These are phyloP conservation scores for Ptilonorhynchus violaceus DNA, from an alignment of 2,113 vertebrate species.

Conservation along the genomic window DNA sequence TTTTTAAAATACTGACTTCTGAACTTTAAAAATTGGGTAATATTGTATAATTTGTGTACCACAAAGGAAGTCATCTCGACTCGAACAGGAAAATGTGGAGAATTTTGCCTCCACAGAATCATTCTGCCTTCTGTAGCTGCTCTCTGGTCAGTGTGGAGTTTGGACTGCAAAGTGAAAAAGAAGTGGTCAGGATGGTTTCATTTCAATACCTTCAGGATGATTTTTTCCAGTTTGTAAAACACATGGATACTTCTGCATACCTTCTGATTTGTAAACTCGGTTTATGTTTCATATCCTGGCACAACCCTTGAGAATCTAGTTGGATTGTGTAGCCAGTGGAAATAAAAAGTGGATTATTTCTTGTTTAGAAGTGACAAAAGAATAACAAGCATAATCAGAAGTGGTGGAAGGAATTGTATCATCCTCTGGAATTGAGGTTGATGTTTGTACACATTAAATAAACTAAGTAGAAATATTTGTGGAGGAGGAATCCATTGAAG, in stretches of 20 bases:
- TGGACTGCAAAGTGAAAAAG: background rate
- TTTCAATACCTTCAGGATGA: background rate
- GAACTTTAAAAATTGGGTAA: background rate
- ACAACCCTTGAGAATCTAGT: background rate
- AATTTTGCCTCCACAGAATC: background rate
- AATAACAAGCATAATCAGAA: background rate
- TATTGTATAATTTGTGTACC: background rate
- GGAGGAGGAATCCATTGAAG: background rate
- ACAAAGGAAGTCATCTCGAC: background rate
- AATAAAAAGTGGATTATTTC: background rate
- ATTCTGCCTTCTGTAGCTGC: background rate
- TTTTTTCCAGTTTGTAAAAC: background rate
- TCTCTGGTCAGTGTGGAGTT: background rate
- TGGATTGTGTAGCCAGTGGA: background rate
- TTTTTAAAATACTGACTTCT: background rate
- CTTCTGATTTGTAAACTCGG: background rate
- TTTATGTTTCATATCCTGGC: background rate
- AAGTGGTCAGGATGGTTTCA: background rate
- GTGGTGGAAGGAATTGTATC: background rate
- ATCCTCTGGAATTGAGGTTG: background rate
- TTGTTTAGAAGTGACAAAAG: background rate
- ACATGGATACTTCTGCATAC: accelerated
- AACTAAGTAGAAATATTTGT: background rate
- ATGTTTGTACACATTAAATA: background rate
- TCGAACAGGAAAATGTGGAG: background rate